These are phyloP conservation scores for Corydoras maculifer DNA, from an alignment of 2,113 vertebrate genomes.

Conservation along the genomic window DNA sequence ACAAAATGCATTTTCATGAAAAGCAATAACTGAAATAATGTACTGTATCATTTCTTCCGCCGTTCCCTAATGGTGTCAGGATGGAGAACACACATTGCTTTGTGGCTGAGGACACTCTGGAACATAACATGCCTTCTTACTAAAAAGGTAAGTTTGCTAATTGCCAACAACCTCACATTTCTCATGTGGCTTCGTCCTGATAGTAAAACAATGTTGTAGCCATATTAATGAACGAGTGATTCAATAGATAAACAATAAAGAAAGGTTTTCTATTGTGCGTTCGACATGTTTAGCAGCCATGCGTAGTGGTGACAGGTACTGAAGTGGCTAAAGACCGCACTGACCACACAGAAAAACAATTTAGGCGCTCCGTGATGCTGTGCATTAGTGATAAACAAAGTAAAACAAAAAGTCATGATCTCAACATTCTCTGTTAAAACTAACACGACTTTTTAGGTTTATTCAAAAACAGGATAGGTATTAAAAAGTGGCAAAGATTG, in stretches of 20 bases:
- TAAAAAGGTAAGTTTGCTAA: not conserved
- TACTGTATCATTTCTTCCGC: conserved; percentile 38
- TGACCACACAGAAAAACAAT: too few species aligned
- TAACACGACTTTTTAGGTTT: conserved; percentile 50
- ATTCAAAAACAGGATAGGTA: conserved; percentile 52
- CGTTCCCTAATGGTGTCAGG: conserved; percentile 31
- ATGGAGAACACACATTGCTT: conserved; percentile 21
- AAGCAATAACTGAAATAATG: conserved; percentile 41
- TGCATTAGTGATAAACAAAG: conserved; percentile 28
- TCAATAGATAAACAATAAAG: too few species aligned
- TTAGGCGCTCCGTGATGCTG: too few species aligned
- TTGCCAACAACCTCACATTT: conserved; percentile 5
- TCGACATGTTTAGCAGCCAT: too few species aligned
- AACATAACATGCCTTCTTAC: not conserved
- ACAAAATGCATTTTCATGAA: conserved; percentile 37
- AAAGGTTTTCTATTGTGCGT: too few species aligned
- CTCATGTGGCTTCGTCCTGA: too few species aligned
- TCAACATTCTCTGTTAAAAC: conserved; percentile 36
- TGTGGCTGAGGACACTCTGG: conserved; percentile 14
- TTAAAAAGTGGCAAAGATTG: conserved; percentile 68
- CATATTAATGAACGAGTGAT: too few species aligned
- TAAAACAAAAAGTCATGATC: conserved; percentile 20
- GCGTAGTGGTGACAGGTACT: too few species aligned
- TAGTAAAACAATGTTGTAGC: too few species aligned
- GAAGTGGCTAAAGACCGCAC: too few species aligned